Conservation (phyloP, 2,797 vertebrate species). For the Gymnodraco acuticeps region DNA sequence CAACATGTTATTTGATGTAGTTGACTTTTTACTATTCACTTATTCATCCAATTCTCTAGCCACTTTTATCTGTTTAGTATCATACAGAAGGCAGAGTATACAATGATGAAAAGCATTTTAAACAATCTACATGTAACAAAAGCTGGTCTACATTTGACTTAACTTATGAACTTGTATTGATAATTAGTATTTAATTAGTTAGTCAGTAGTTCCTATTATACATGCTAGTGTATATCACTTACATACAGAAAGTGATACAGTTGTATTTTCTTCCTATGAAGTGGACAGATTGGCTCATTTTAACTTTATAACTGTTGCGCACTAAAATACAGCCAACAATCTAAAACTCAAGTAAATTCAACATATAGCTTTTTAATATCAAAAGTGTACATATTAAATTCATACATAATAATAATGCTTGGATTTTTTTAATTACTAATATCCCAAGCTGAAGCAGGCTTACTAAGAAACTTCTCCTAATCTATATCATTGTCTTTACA, state of each 20-base stretch:
- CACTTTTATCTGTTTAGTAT: background rate
- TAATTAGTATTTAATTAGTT: background rate
- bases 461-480: background rate
- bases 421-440: conserved; percentile 8
- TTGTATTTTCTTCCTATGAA: background rate
- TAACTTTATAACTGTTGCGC: background rate
- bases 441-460: background rate
- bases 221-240: background rate
- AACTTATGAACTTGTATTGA: background rate
- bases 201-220: background rate
- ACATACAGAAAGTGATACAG: background rate
- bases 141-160: background rate
- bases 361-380: background rate
- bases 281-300: background rate
- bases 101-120: background rate
- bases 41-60: background rate
- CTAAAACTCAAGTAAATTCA: background rate
- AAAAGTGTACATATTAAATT: background rate
- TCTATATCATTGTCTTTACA: conserved; percentile 31
- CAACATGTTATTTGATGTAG: background rate
- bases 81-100: background rate
- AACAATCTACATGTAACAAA: background rate
- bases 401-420: background rate
- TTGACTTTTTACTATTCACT: background rate
- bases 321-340: background rate